Evolutionary conservation across 2,888 invertebrate genomes (phyloP).

Genomic region (Cryptocephalus moraei): DNA sequence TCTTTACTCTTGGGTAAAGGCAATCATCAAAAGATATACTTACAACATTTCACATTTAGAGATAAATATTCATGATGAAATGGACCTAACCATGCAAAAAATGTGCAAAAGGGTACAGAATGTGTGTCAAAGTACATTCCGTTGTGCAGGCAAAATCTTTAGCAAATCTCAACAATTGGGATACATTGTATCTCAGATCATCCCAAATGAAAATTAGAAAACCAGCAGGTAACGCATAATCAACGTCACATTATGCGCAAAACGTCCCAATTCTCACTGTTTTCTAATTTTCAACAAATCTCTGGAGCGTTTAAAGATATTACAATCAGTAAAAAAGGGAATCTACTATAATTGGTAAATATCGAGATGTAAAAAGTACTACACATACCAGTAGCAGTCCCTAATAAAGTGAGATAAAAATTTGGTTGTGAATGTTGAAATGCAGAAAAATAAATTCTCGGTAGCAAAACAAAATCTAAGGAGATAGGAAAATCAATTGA

Average conservation of each 20-base stretch:
- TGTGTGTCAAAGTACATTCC: conserved; percentile 37
- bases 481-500: conserved; percentile 29
- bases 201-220: no score
- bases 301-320: no score
- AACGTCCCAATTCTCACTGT: no score
- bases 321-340: background rate
- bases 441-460: conserved; percentile 17
- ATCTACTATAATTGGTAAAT: no score
- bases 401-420: conserved; percentile 7
- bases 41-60: conserved; percentile 10
- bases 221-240: no score
- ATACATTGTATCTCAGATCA: background rate
- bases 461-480: conserved; percentile 17
- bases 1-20: no score
- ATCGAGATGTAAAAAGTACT: conserved; percentile 7
- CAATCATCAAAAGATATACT: conserved; percentile 6
- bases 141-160: conserved; percentile 25
- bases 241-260: no score
- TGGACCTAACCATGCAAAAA: conserved; percentile 35
- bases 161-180: background rate
- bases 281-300: no score
- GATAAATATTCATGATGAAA: conserved; percentile 4
- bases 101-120: conserved; percentile 38
- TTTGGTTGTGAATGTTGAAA: conserved; percentile 6
- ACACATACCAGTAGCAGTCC: conserved; percentile 23